Evolutionary conservation across 2,797 vertebrate species (phyloP).

Genomic region (Numenius phaeopus): DNA sequence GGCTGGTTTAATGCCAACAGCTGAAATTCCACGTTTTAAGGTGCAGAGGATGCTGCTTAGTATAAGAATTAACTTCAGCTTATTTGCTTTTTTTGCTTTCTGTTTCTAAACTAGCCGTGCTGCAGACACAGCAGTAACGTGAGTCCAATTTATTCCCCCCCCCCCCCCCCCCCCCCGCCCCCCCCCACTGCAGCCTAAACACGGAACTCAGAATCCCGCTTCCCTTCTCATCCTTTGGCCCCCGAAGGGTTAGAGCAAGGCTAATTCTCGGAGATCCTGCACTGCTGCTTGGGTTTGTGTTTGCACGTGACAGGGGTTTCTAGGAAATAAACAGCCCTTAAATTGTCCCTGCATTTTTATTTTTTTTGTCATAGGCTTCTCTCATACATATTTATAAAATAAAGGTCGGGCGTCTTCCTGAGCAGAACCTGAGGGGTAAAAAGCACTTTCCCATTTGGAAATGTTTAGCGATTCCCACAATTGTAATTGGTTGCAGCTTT

Average conservation of each 20-base stretch:
- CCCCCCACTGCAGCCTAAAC: neutral
- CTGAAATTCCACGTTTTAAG: neutral
- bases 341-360: neutral
- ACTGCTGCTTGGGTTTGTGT: neutral
- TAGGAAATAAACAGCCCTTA: neutral
- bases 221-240: neutral
- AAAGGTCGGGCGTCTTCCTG: rapidly evolving
- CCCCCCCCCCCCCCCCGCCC: too few species aligned
- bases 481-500: slow-evolving; percentile 57
- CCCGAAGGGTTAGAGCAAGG: rapidly evolving
- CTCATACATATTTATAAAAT: too few species aligned
- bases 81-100: neutral
- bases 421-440: neutral
- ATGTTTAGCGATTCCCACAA: neutral
- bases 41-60: neutral
- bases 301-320: neutral
- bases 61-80: neutral
- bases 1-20: too few species aligned
- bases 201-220: neutral
- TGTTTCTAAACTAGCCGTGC: neutral
- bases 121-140: neutral
- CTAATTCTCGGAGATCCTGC: neutral
- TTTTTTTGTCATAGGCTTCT: neutral
- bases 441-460: neutral
- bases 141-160: neutral